phyloP scores from a whole-genome alignment of 2,888 invertebrate species.

The Ormyrus thymus region DNA sequence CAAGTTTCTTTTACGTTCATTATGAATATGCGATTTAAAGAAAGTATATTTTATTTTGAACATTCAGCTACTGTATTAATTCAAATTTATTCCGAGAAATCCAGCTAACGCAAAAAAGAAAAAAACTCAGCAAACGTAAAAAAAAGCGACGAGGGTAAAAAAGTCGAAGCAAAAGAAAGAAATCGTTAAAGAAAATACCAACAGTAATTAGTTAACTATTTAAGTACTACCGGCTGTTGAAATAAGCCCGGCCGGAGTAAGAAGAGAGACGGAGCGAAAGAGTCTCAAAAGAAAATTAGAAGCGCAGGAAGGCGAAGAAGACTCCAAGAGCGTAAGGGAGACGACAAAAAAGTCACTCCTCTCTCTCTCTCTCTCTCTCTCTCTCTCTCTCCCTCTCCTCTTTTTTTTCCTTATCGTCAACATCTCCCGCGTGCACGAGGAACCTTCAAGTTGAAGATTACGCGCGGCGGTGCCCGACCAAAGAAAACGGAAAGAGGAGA shows the following conservation, averaged over 20 bases:
- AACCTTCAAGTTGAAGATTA: conserved; percentile 42
- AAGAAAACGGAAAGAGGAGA: too few species aligned
- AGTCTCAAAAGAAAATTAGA: conserved; percentile 41
- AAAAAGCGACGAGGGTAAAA: too few species aligned
- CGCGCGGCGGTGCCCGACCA: background rate
- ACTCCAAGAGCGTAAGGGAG: background rate
- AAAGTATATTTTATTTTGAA: too few species aligned
- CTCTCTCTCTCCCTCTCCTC: background rate
- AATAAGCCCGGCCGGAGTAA: background rate
- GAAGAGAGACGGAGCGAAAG: background rate
- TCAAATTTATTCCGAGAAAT: conserved; percentile 37
- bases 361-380: background rate
- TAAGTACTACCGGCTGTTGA: conserved; percentile 25
- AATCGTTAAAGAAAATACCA: conserved; percentile 33
- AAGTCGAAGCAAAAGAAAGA: background rate
- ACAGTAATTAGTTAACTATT: conserved; percentile 47
- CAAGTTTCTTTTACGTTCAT: too few species aligned
- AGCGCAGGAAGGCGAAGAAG: background rate
- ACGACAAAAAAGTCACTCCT: conserved; percentile 5
- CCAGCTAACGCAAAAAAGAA: background rate
- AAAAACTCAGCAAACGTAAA: background rate
- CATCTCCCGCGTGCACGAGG: background rate
- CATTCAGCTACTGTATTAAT: background rate
- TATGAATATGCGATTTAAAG: too few species aligned
- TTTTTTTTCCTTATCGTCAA: background rate